Evolutionary conservation across 2,888 invertebrate species (phyloP), one percentile per base, ranked within the genome.

Genomic region (Epistrophe eligans): DNA sequence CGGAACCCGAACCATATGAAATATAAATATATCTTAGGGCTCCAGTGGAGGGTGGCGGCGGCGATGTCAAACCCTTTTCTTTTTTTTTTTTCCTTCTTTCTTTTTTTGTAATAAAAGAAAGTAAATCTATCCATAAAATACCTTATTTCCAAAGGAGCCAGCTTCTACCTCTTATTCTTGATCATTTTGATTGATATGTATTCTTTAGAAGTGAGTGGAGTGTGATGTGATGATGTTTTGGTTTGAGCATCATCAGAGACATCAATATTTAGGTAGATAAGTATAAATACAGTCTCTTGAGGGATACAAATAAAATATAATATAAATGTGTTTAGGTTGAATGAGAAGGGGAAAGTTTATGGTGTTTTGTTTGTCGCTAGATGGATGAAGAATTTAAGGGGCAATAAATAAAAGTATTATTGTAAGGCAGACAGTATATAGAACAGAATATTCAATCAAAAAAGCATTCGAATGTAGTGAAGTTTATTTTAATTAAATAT

Each of bases 101-200:
- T 5, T n/a, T 8, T 28, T 45, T 11, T 15, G 45, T 64, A 17
- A 48, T 43, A 50, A 38, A 50, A 58, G 19, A 19, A 38, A 58
- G 52, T 52, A 48, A 43, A 74, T 70, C 32, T 57, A 57, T 73
- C 70, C 17, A 70, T 74, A 43, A 50, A 17, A 57, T 79, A 45
- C 70, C 40, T 71, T 45, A 15, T 66, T 38, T 43, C 40, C 38
- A 19, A 64, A 70, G 32, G 19, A 52, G 17, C 50, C 15, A 24
- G 24, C 24, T 24, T 1, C 2, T 24, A 8, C 52, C 24, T 50
- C 24, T 62, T 17, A 48, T 19, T 64, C 35, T 48, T 48, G 19
- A 32, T 43, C 38, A n/a, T 19, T 57, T 70, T 73, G 57, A 60
- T 52, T 50, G 77, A 70, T 64, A 64, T 70, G 58, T 38, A 45